Evolutionary conservation across 1,140 invertebrate genomes (phyloP), one percentile per base, ranked within the genome.

Genomic region (Hermetia illucens): DNA sequence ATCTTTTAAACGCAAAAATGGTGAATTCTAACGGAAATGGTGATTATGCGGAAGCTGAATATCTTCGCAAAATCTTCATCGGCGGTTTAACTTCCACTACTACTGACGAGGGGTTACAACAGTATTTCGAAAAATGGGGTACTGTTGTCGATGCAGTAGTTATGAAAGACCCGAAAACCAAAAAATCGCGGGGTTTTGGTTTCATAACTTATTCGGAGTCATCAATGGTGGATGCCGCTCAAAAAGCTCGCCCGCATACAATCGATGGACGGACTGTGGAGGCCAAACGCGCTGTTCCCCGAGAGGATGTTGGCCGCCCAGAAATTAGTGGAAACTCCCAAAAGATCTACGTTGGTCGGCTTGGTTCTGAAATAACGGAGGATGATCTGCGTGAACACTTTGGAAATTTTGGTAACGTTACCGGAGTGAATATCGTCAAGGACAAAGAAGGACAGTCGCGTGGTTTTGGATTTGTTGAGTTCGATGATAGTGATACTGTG

Each of bases 141-240:
- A 89, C 93, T 55, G 89, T 98, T 45, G 84, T 93, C 0, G 94
- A 98, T 66, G 89, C 92, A 21, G 89, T 98, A 15, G 93, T 98
- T 0, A 97, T 98, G 93, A 90, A 90, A 50, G 94, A 98, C 63
- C 83, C 90, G 1, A 79, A 85, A 48, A 94, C 92, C 0, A 86
- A 85, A 47, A 65, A 81, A 39, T 95, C 91, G 2, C 68, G 92
- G 48, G 93, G 93, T 1, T 97, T 97, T 68, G 93, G 93, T n/a
- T 97, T 97, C 61, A 91, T 97, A 25, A 97, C 92, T 5, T 98
- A 93, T 60, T 84, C 84, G 12, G 67, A 77, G 49, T 77, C 85
- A 21, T 73, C 81, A 39, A 92, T 92, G 84, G 88, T 98, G 21
- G 92, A 98, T 69, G 84, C 85, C 61, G 91, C 91, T 1, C 93